phyloP scores from a whole-genome alignment of 2,797 vertebrate species.

The Ambastaia sidthimunki region DNA sequence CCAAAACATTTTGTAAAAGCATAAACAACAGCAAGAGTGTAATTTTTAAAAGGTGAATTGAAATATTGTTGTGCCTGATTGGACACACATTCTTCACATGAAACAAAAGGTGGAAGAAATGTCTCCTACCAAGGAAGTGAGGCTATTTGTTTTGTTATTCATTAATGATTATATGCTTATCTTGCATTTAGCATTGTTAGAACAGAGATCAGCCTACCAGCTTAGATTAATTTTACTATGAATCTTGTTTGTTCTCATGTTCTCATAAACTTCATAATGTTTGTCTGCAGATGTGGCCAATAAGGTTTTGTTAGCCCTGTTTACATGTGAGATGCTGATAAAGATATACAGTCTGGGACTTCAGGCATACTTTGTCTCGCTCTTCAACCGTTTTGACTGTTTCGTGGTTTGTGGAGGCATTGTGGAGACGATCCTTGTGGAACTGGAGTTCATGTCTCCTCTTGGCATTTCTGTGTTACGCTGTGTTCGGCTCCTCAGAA shows the following conservation, averaged over 20 bases:
- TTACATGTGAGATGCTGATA: conserved; percentile 96
- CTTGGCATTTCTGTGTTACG: conserved; percentile 97
- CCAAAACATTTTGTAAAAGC: too few species aligned
- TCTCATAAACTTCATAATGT: not conserved
- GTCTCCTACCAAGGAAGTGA: too few species aligned
- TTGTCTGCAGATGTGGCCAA: conserved; percentile 89
- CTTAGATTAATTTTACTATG: too few species aligned
- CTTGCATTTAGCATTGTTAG: too few species aligned
- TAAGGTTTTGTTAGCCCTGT: conserved; percentile 94
- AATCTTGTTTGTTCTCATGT: not conserved
- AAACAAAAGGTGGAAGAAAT: too few species aligned
- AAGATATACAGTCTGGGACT: conserved; percentile 99
- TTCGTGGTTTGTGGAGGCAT: conserved; percentile 98
- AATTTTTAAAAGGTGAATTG: too few species aligned
- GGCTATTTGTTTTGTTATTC: too few species aligned
- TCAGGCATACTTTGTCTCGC: conserved; percentile 96
- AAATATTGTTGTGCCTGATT: too few species aligned
- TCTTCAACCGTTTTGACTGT: conserved; percentile 98
- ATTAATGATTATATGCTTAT: too few species aligned
- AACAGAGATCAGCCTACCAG: too few species aligned
- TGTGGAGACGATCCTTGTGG: conserved; percentile 94
- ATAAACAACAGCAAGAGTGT: too few species aligned
- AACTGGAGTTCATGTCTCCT: conserved; percentile 95
- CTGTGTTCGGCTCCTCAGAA: conserved; percentile 94
- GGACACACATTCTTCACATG: too few species aligned